phyloP scores from a whole-genome alignment of 2,888 invertebrate genomes.

The Philereme vetulata region DNA sequence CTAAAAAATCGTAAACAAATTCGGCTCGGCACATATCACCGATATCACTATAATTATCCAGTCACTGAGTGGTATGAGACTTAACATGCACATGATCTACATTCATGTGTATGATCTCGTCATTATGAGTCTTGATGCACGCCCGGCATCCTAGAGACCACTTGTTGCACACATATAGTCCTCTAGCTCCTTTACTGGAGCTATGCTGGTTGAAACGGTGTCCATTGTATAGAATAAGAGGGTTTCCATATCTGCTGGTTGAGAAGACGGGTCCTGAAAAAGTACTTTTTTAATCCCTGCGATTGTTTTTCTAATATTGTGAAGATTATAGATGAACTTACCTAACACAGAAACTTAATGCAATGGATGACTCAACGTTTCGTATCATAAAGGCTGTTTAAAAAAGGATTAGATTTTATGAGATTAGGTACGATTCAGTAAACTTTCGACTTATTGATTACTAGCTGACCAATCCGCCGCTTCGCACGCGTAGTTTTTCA shows the following conservation, averaged over 20 bases:
- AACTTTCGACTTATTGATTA: too few relatives aligned
- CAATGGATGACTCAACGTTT: not conserved
- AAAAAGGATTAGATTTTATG: not conserved
- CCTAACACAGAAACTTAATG: not conserved
- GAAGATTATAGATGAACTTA: not conserved
- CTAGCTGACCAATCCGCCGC: too few relatives aligned
- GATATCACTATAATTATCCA: too few relatives aligned
- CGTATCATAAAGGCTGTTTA: not conserved
- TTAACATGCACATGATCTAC: conserved; percentile 15
- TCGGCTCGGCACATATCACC: too few relatives aligned
- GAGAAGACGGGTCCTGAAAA: conserved; percentile 25
- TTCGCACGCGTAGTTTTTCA: too few relatives aligned
- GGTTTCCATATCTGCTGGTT: conserved; percentile 56
- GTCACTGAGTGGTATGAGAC: not conserved
- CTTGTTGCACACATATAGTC: conserved; percentile 37
- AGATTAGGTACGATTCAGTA: too few relatives aligned
- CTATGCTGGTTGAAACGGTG: conserved; percentile 27
- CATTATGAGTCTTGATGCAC: conserved; percentile 42
- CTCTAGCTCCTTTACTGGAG: conserved; percentile 22
- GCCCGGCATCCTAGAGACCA: conserved; percentile 47
- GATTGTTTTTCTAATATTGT: not conserved
- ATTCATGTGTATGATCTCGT: conserved; percentile 37
- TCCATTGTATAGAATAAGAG: conserved; percentile 38
- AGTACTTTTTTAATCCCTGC: not conserved
- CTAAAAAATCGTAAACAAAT: too few relatives aligned